Conservation (phyloP, 2,888 invertebrate genomes). For the Muschampia plurimacula region DNA sequence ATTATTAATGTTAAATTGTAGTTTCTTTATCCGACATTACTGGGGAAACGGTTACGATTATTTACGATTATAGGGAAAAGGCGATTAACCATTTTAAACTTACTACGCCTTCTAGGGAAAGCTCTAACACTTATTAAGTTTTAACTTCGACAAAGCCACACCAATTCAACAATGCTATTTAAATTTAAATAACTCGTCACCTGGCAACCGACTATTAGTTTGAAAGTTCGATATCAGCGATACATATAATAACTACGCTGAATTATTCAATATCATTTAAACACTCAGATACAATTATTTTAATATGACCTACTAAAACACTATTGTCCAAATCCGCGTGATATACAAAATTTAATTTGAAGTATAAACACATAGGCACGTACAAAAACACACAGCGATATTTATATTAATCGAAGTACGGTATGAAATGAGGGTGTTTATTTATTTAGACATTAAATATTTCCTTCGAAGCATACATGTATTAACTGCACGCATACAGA, state of each 20-base stretch:
- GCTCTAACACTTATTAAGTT: constrained; percentile 47
- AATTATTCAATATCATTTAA: constrained; percentile 20
- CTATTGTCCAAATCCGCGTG: constrained; percentile 26
- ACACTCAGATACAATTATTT: constrained; percentile 29
- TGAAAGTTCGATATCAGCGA: constrained; percentile 14
- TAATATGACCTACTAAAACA: constrained; percentile 19
- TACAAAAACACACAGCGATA: constrained; percentile 31
- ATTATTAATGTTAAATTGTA: constrained; percentile 51
- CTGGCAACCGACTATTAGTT: constrained; percentile 10
- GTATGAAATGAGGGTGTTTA: constrained; percentile 18
- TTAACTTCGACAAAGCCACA: constrained; percentile 41
- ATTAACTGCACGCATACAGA: constrained; percentile 2
- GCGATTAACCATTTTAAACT: constrained; percentile 42
- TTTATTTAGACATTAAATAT: constrained; percentile 24
- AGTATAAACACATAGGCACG: constrained; percentile 26
- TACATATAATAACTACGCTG: constrained; percentile 23
- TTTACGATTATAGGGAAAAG: constrained; percentile 34
- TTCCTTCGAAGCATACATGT: constrained; percentile 22
- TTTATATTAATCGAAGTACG: constrained; percentile 23
- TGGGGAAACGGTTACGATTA: constrained; percentile 20
- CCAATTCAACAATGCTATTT: constrained; percentile 15
- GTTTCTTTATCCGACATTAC: constrained; percentile 50
- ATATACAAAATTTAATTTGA: constrained; percentile 12
- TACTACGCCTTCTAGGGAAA: constrained; percentile 55
- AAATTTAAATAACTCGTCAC: constrained; percentile 6